These are phyloP conservation scores for Rhinolophus ferrumequinum DNA, from an alignment of 2,113 vertebrate species.

Conservation along the genomic window DNA sequence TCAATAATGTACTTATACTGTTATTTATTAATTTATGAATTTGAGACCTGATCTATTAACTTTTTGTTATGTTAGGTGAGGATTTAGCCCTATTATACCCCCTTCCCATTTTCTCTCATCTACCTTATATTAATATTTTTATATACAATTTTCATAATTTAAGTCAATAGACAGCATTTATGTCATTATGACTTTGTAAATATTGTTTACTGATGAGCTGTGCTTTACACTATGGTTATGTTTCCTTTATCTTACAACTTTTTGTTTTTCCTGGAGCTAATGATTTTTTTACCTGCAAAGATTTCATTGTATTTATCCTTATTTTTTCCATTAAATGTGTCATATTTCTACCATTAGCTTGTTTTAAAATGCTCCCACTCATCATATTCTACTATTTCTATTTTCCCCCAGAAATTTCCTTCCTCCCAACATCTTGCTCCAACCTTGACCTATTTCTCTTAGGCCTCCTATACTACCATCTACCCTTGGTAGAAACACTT, in stretches of 20 bases:
- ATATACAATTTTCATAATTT: not conserved
- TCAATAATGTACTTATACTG: not conserved
- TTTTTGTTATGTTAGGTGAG: not conserved
- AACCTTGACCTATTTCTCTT: not conserved
- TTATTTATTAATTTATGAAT: not conserved
- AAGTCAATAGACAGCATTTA: not conserved
- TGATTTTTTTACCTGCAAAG: not conserved
- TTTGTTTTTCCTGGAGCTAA: not conserved
- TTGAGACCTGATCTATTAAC: not conserved
- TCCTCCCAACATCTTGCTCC: not conserved
- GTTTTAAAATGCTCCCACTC: not conserved
- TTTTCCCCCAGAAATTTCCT: not conserved
- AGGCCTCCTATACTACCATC: not conserved
- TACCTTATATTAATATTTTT: not conserved
- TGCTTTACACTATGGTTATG: not conserved
- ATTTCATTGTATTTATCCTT: not conserved
- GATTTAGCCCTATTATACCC: not conserved
- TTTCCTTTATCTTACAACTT: not conserved
- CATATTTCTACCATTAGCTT: not conserved
- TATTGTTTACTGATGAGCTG: not conserved
- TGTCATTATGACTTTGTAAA: not conserved
- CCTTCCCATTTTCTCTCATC: not conserved
- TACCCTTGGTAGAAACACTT: not conserved
- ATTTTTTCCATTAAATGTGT: not conserved
- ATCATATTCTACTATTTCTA: not conserved